Base-by-base conservation (phyloP, 2,888 invertebrate genomes). In the Chaetogeoica ovagalla region DNA sequence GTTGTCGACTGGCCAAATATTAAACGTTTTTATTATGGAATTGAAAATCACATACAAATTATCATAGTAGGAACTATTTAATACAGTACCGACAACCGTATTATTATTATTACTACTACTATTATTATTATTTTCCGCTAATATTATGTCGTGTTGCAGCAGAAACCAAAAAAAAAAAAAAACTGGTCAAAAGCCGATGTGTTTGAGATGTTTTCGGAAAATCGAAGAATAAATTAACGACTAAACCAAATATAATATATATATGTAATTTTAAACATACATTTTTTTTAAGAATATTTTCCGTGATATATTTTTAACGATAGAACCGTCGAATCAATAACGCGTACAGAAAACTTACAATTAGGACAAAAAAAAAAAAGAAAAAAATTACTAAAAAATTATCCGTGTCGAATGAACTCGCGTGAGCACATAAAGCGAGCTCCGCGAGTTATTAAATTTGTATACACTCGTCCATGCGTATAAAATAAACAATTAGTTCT, bases 1-100 rank as follows among this genome's bases (percentile, higher is more conserved):
- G 17, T 39, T 65, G 74, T 39, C 65, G 23, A 65, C 65, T 7
- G 23, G 65, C 65, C 65, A 65, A 74, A 65, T 30, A 55, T 21
- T 55, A 17, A 6, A 3, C 13, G 8, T 66, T 74, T 17, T 74
- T 21, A 39, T 21, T 39, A 57, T 57, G 23, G 23, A 71, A 43
- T 39, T 43, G 11, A 74, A 57, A 74, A 63, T 37, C 11, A 30
- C 7, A 48, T 43, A 65, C 19, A 37, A 55, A 30, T 30, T 30
- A 30, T 30, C 4, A 30, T 30, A 30, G 30, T 4, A 30, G 30
- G 30, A 30, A 30, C 30, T 30, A 30, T 30, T 30, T 30, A 30
- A 30, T 30, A 30, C 4, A 30, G 30, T 30, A 4, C 30, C 30
- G 30, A 30, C 30, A 30, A 30, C n/a, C n/a, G n/a, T n/a, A n/a